These are phyloP conservation scores for Propithecus deckenii DNA, from an alignment of 2,797 vertebrate genomes.

Conservation along the genomic window DNA sequence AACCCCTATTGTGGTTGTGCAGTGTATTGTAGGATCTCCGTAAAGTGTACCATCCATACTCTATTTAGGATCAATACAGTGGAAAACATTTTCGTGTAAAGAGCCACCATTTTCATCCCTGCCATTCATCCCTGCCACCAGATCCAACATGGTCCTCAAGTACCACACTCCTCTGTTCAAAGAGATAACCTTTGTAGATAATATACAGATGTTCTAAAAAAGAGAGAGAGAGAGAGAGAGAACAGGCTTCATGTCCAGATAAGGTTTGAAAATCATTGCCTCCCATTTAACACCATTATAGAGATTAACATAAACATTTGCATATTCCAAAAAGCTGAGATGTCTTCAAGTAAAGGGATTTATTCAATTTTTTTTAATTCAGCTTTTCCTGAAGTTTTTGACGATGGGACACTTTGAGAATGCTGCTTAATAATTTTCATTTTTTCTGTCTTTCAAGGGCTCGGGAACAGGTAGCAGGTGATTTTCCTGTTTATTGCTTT, in stretches of 20 bases:
- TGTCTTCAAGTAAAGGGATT: neutral
- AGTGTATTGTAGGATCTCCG: neutral
- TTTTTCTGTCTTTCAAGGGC: neutral
- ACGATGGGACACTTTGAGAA: neutral
- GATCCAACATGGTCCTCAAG: neutral
- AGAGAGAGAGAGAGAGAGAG: neutral
- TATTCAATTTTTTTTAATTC: neutral
- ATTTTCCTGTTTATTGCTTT: constrained; percentile 41
- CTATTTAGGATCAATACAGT: neutral
- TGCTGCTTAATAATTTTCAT: neutral
- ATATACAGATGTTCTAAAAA: neutral
- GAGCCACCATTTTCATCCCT: neutral
- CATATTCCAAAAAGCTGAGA: neutral
- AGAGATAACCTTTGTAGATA: neutral
- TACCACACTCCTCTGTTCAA: neutral
- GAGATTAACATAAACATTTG: neutral
- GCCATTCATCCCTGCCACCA: neutral
- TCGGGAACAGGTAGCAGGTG: neutral
- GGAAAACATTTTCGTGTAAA: neutral
- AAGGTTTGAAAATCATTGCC: neutral
- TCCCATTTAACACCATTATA: neutral
- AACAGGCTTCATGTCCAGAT: neutral
- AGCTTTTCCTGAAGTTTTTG: neutral
- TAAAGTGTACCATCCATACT: neutral
- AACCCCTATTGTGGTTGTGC: neutral